Base-by-base conservation (phyloP, 2,888 invertebrate species). In the Anorthoa munda region DNA sequence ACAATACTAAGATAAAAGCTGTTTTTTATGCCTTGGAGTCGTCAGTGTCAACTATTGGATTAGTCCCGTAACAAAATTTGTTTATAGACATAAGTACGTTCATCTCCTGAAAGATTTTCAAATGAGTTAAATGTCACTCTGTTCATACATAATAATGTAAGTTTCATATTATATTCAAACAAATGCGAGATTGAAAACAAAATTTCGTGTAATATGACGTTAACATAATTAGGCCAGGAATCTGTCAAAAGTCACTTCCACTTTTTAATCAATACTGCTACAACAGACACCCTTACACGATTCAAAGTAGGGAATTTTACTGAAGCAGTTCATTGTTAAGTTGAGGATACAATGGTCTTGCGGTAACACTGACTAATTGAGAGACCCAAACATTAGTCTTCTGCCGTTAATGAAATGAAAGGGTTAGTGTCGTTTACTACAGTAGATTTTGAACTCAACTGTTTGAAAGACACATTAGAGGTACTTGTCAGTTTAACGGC, bases 331-430 rank as follows among this genome's bases (percentile, higher is more conserved):
- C 65, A 84, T 76, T 72, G 79, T 82, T 58, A 75, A 69, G 73
- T 72, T 63, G n/a, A 50, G 72, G 50, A 85, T 59, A 74, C 79
- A 86, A 75, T 75, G 65, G 82, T 70, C 23, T 66, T 77, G 85
- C 56, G 82, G 87, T 56, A 70, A 74, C 79, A 71, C 61, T 84
- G 82, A 85, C 82, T 85, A 86, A 86, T 85, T 77, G 87, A 68
- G 23, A 59, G 75, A 48, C 50, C 77, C 39, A 58, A 79, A 75
- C 87, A 84, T 86, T 75, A 85, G 66, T 86, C 69, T 75, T 50
- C 64, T n/a, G 67, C 76, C 63, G 66, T 72, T 79, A 85, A 82
- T 84, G 70, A 82, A 82, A 85, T 79, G 87, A 84, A 72, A 86
- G 87, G 87, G 87, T 75, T 68, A 66, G 72, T 84, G 69, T 70